phyloP scores from a whole-genome alignment of 2,888 invertebrate genomes.

The Linyphia triangularis region DNA sequence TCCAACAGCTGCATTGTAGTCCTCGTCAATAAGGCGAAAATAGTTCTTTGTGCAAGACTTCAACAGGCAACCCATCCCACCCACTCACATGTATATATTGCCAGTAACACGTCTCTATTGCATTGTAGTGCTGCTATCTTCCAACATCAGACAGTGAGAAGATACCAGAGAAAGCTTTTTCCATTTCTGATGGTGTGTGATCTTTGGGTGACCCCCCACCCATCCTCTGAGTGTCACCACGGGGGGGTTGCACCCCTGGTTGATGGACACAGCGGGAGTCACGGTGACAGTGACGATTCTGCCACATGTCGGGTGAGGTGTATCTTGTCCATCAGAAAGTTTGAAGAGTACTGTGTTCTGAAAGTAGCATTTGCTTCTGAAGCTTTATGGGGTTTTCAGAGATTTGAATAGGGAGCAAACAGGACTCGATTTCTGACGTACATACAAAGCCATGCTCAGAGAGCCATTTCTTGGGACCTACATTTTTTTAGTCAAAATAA shows the following conservation, averaged over 20 bases:
- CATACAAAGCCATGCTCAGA: too few relatives aligned
- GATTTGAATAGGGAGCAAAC: too few relatives aligned
- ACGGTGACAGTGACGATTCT: conserved; percentile 66
- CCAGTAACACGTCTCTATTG: conserved; percentile 34
- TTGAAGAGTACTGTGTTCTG: too few relatives aligned
- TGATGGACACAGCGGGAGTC: conserved; percentile 47
- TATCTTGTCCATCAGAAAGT: too few relatives aligned
- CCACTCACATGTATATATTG: too few relatives aligned
- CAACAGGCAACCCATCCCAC: background rate
- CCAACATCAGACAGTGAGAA: conserved; percentile 34
- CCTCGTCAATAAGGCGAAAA: background rate
- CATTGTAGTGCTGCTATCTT: background rate
- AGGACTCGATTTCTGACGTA: too few relatives aligned
- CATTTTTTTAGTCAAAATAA: too few relatives aligned
- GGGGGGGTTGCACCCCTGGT: conserved; percentile 21
- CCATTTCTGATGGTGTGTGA: conserved; percentile 28
- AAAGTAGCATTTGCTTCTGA: too few relatives aligned
- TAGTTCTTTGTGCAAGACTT: background rate
- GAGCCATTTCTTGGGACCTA: too few relatives aligned
- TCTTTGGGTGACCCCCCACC: conserved; percentile 37
- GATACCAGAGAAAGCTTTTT: conserved; percentile 34
- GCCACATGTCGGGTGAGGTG: conserved; percentile 4
- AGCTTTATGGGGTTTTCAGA: too few relatives aligned
- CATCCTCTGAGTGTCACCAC: conserved; percentile 30
- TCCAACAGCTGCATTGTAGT: background rate